Percentiles rank a stretch among this genome's conserved stretches.
Conservation (phyloP, 1,140 invertebrate species). For the Brachionus rubens region DNA sequence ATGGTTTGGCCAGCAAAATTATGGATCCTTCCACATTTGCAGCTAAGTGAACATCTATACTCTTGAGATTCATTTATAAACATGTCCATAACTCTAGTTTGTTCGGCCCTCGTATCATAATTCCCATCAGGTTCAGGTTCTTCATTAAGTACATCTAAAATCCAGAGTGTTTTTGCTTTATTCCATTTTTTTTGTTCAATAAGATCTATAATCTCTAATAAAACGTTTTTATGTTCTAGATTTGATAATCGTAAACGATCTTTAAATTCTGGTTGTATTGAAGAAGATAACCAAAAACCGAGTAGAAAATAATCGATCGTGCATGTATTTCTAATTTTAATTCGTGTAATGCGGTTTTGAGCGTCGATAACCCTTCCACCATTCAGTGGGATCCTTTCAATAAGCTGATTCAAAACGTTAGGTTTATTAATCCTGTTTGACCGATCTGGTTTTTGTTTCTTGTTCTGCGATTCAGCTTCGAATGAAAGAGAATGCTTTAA, state of each 20-base stretch:
- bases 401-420: not conserved
- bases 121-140: not conserved
- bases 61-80: not conserved
- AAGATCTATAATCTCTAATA: not conserved
- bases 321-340: constrained; percentile 16
- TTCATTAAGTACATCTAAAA: not conserved
- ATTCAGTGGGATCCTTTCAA: not conserved
- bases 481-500: too few species aligned
- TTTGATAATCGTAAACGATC: not conserved
- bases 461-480: too few species aligned
- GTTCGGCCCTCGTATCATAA: not conserved
- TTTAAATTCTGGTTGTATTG: not conserved
- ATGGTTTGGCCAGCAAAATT: not conserved
- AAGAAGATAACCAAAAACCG: not conserved
- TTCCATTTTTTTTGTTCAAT: constrained; percentile 21
- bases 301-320: not conserved
- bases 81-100: not conserved
- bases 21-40: not conserved
- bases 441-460: too few species aligned
- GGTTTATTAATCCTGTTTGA: too few species aligned
- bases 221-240: not conserved
- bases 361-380: not conserved
- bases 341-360: not conserved
- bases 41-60: not conserved
- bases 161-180: not conserved